A percentile compares a stretch with the other conserved stretches of the same genome.
Evolutionary conservation across 2,888 invertebrate species (phyloP).

Genomic region (Hydrotaea diabolus): DNA sequence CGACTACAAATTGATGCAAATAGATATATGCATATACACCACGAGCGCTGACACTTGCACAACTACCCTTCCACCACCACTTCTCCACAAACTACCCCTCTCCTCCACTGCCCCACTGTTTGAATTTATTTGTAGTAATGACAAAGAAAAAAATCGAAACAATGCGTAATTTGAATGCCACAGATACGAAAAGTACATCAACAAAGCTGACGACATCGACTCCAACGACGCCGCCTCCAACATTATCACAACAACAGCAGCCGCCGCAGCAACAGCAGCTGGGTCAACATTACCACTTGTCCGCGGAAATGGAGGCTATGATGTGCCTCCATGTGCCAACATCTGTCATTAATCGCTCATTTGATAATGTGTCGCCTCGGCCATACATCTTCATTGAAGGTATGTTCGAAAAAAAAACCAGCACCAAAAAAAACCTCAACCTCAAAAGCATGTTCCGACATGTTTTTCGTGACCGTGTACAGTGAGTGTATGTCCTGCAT

Average conservation of each 20-base stretch:
- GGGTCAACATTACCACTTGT: constrained; percentile 42
- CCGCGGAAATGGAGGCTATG: constrained; percentile 29
- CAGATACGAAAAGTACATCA: constrained; percentile 36
- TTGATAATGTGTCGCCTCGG: constrained; percentile 79
- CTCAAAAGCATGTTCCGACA: constrained; percentile 27
- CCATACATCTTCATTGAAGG: constrained; percentile 77
- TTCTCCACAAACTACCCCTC: constrained; percentile 58
- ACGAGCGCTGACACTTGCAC: neutral
- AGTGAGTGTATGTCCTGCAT: constrained; percentile 12
- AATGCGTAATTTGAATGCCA: constrained; percentile 54
- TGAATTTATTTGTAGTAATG: constrained; percentile 40
- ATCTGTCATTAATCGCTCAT: constrained; percentile 73
- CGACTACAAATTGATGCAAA: too few species aligned
- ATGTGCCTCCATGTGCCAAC: constrained; percentile 46
- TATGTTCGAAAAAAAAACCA: constrained; percentile 69
- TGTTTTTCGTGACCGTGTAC: neutral
- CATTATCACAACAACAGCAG: neutral
- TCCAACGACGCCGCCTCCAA: neutral
- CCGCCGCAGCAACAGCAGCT: constrained; percentile 23
- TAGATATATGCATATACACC: neutral
- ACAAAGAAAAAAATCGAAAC: constrained; percentile 33
- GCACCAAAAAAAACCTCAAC: neutral
- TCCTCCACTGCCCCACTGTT: constrained; percentile 47
- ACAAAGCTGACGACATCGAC: constrained; percentile 8
- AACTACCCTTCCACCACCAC: constrained; percentile 8